phyloP scores from a whole-genome alignment of 2,113 vertebrate species.

The Chlorocebus sabaeus region DNA sequence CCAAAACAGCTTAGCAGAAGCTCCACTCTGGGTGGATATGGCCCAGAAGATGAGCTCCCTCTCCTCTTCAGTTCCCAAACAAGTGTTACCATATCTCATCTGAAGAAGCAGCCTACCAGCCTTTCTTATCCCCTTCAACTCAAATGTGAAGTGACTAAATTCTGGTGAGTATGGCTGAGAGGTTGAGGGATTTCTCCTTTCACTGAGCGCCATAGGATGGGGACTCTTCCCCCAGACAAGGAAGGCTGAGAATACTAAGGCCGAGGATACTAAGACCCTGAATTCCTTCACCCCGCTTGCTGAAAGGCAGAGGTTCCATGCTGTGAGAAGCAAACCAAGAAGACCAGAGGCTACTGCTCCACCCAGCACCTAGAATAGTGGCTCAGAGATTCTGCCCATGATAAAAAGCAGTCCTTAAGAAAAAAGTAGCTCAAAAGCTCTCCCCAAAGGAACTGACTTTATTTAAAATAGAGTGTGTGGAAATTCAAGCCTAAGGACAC shows the following conservation, averaged over 20 bases:
- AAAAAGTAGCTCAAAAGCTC: not conserved
- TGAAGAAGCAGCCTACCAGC: not conserved
- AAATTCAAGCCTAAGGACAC: not conserved
- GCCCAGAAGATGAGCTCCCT: not conserved
- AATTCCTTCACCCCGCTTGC: not conserved
- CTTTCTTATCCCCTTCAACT: not conserved
- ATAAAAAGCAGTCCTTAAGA: not conserved
- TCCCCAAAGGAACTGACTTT: not conserved
- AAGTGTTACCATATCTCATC: not conserved
- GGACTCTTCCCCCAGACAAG: not conserved
- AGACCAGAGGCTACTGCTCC: not conserved
- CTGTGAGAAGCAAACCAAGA: not conserved
- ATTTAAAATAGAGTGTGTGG: conserved; percentile 6
- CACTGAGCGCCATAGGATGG: too few relatives aligned
- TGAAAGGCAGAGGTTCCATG: not conserved
- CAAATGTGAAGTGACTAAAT: not conserved
- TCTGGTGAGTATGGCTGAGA: not conserved
- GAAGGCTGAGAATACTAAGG: not conserved
- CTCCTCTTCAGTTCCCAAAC: not conserved
- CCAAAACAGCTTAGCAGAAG: not conserved
- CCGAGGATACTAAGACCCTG: too few relatives aligned
- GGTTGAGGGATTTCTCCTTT: not conserved
- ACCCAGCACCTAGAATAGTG: not conserved
- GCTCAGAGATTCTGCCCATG: not conserved
- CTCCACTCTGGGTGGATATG: not conserved